phyloP scores from a whole-genome alignment of 1,140 invertebrate genomes.

The Subanguina moxae region DNA sequence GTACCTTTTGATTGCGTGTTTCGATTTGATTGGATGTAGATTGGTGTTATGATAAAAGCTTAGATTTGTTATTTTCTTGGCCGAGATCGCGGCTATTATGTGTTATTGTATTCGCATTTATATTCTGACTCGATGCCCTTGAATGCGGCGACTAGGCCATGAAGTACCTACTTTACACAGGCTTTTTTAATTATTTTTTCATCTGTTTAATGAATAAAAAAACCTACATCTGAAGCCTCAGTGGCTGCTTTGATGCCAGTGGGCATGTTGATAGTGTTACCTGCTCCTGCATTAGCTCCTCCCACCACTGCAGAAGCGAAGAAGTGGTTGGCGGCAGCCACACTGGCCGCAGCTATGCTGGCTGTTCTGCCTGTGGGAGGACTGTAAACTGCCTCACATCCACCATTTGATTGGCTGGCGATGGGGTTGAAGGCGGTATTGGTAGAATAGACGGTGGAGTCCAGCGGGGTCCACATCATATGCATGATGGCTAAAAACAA shows the following conservation, averaged over 20 bases:
- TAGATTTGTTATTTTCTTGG: too few relatives aligned
- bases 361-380: neutral
- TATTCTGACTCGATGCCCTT: too few relatives aligned
- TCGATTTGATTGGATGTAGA: too few relatives aligned
- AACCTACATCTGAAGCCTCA: too few relatives aligned
- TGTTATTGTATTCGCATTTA: too few relatives aligned
- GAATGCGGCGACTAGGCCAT: too few relatives aligned
- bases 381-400: neutral
- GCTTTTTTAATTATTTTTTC: neutral
- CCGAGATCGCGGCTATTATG: too few relatives aligned
- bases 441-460: neutral
- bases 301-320: constrained; percentile 1
- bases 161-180: neutral
- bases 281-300: too few relatives aligned
- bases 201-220: neutral
- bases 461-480: neutral
- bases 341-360: constrained; percentile 1
- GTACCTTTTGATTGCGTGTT: too few relatives aligned
- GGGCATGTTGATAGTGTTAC: neutral
- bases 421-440: neutral
- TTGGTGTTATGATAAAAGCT: too few relatives aligned
- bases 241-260: neutral
- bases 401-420: neutral
- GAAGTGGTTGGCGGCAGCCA: constrained; percentile 1
- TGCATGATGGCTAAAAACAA: neutral